Conservation (phyloP, 2,888 invertebrate genomes). For the Bembecia ichneumoniformis region DNA sequence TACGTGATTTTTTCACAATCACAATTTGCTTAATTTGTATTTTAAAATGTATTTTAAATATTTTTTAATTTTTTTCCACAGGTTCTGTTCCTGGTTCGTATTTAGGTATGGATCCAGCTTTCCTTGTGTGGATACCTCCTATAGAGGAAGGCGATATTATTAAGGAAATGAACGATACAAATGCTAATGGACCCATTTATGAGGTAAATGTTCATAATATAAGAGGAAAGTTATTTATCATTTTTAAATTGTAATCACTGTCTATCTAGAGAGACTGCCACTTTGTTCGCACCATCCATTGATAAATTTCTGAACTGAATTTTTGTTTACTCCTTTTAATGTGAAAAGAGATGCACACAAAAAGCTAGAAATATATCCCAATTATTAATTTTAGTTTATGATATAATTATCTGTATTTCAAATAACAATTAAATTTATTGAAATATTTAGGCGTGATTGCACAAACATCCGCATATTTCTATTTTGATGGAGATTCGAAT, state of each 20-base stretch:
- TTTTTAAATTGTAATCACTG: too few relatives aligned
- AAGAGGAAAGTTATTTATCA: background rate
- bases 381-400: too few relatives aligned
- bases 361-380: too few relatives aligned
- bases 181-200: slow-evolving; percentile 40
- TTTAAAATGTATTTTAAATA: background rate
- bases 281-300: too few relatives aligned
- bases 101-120: slow-evolving; percentile 90
- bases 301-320: too few relatives aligned
- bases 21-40: too few relatives aligned
- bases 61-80: slow-evolving; percentile 10
- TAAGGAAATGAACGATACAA: slow-evolving; percentile 69
- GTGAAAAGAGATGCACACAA: too few relatives aligned
- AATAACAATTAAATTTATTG: too few relatives aligned
- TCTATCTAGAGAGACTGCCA: too few relatives aligned
- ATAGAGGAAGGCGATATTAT: slow-evolving; percentile 80
- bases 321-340: too few relatives aligned
- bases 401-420: too few relatives aligned
- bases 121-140: slow-evolving; percentile 90
- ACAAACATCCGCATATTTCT: background rate
- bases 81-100: slow-evolving; percentile 90
- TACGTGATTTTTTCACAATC: slow-evolving; percentile 19
- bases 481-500: background rate
- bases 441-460: too few relatives aligned
- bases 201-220: slow-evolving; percentile 29